Base-by-base conservation (phyloP, 37 sponge, comb jelly and placozoan genomes). In the Axinella damicornis region DNA sequence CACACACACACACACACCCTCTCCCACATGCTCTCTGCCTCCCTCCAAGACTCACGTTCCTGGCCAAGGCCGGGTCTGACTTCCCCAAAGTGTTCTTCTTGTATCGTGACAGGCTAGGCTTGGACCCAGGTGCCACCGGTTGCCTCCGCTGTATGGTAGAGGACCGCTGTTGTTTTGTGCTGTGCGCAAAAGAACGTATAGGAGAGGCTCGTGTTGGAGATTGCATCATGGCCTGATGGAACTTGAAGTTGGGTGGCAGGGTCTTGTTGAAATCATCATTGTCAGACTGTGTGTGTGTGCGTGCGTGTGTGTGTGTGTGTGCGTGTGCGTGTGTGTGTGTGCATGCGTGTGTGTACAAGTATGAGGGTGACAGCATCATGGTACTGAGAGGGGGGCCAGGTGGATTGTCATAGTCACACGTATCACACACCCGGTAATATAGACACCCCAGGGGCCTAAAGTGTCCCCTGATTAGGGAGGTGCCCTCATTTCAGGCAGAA, bases 261-360 rank as follows among this genome's bases (percentile, higher is more conserved):
- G 91, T 90, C 82, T 85, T 83, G 74, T 90, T 90, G 65, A 90
- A 38, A 16, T 85, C 91, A n/a, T 81, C 81, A 75, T 90, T 78
- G 59, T 90, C 85, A 38, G 85, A 78, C 75, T 77, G 84, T 41
- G 64, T 37, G 55, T 37, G 72, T 36, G 78, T 34, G 77, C 14
- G 73, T 68, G 58, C 33, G 79, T 86, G 79, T 78, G 54, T 36
- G 57, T 78, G 64, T 62, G 65, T 61, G 37, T 77, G 78, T 57
- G 60, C 9, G 25, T 77, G 61, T 77, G 78, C 9, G 60, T 77
- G 78, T 77, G 78, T 57, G 30, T 77, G 61, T 57, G 60, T 56
- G 78, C 19, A 31, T 56, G 78, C 57, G 58, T 57, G 61, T 77
- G 78, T 56, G 78, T 56, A 56, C 15, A 53, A 13, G 24, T 15